These are phyloP conservation scores for Microcebus ravelobensis DNA, from an alignment of 2,113 vertebrate species.

Conservation along the genomic window DNA sequence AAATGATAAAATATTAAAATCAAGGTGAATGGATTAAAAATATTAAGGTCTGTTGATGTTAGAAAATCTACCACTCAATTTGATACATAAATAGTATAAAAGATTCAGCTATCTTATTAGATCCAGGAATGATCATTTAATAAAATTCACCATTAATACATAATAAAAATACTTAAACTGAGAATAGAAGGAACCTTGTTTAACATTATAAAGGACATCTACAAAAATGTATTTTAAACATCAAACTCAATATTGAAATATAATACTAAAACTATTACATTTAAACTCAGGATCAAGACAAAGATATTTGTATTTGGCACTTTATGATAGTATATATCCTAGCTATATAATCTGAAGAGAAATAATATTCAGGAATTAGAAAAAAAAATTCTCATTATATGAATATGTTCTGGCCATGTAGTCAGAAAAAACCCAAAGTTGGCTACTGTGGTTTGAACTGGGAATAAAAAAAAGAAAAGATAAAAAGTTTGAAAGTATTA, in stretches of 20 bases:
- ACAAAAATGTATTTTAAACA: background rate
- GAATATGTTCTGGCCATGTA: background rate
- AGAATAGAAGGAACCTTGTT: background rate
- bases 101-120: background rate
- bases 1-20: background rate
- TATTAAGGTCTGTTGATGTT: background rate
- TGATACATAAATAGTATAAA: background rate
- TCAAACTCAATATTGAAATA: background rate
- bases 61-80: background rate
- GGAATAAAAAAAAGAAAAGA: background rate
- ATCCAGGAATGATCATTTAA: slow-evolving; percentile 1
- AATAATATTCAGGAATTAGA: background rate
- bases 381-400: background rate
- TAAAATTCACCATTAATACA: background rate
- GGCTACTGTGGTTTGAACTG: background rate
- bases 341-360: background rate
- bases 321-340: background rate
- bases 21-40: background rate
- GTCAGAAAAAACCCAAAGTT: background rate
- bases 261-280: background rate
- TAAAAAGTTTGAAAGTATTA: background rate
- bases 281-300: background rate
- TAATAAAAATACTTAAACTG: slow-evolving; percentile 12
- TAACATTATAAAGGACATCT: background rate
- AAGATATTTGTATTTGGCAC: background rate